Percentiles rank a stretch among this genome's conserved stretches.
These are phyloP conservation scores for Macrotrachela quadricornifera DNA, from an alignment of 1,140 invertebrate genomes.

Conservation along the genomic window DNA sequence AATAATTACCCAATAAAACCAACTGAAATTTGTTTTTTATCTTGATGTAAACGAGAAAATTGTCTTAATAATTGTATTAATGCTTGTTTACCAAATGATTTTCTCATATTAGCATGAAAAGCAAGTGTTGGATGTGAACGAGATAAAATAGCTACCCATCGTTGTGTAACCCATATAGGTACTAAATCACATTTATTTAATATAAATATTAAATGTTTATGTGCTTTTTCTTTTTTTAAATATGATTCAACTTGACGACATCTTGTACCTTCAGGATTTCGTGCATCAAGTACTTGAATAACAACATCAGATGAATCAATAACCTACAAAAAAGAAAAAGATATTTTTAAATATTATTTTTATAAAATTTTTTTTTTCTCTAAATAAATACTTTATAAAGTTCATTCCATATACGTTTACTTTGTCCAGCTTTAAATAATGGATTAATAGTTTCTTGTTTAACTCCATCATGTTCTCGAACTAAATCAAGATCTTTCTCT, in stretches of 20 bases:
- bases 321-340: conserved; percentile 41
- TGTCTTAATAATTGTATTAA: conserved; percentile 85
- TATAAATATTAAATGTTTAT: conserved; percentile 82
- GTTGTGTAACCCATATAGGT: conserved; percentile 77
- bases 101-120: conserved; percentile 87
- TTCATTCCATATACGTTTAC: conserved; percentile 95
- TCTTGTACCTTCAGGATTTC: conserved; percentile 81
- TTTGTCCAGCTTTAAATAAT: conserved; percentile 51
- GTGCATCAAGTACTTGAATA: conserved; percentile 69
- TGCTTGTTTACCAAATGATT: conserved; percentile 94
- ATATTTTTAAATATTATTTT: too few relatives aligned
- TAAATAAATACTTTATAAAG: conserved; percentile 85
- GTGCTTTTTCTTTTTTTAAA: conserved; percentile 63
- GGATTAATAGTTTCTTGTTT: conserved; percentile 25
- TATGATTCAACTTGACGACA: conserved; percentile 76
- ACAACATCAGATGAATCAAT: conserved; percentile 95
- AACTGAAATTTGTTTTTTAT: conserved; percentile 94
- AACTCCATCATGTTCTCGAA: conserved; percentile 5
- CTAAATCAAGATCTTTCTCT: conserved; percentile 2
- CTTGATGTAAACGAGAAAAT: conserved; percentile 58
- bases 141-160: conserved; percentile 76
- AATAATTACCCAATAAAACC: conserved; percentile 59
- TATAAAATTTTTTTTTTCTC: too few relatives aligned
- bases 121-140: conserved; percentile 87
- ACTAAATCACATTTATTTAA: conserved; percentile 80